These are phyloP conservation scores for Marisa cornuarietis DNA, from an alignment of 1,140 invertebrate species.

Conservation along the genomic window DNA sequence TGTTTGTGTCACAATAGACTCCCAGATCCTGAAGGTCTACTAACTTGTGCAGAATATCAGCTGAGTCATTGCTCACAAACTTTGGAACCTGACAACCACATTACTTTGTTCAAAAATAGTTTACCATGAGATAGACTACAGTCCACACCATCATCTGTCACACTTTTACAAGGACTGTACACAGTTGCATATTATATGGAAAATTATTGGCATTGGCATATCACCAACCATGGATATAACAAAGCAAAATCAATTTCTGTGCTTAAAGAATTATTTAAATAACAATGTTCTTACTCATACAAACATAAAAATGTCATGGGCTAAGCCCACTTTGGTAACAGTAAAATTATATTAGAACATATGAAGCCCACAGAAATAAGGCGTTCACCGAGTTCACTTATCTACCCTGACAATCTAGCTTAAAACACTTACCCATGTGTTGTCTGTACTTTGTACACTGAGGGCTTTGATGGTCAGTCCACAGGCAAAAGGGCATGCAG, in stretches of 20 bases:
- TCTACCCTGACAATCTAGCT: not conserved
- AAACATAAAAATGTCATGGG: not conserved
- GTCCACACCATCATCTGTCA: no score
- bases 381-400: not conserved
- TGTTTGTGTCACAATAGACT: constrained; percentile 88
- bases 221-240: not conserved
- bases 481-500: constrained; percentile 68
- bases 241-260: not conserved
- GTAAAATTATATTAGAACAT: not conserved
- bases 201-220: not conserved
- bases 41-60: constrained; percentile 79
- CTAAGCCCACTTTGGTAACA: not conserved
- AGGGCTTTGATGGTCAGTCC: constrained; percentile 70
- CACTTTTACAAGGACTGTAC: no score
- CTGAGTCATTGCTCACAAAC: constrained; percentile 66
- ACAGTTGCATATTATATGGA: no score
- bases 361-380: not conserved
- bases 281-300: not conserved
- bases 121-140: no score
- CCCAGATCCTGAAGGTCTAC: constrained; percentile 88
- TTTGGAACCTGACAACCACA: constrained; percentile 59
- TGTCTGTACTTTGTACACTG: constrained; percentile 70
- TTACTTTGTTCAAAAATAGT: not conserved
- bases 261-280: not conserved
- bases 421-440: constrained; percentile 65